phyloP scores from a whole-genome alignment of 2,113 vertebrate species.

The Antennarius striatus region DNA sequence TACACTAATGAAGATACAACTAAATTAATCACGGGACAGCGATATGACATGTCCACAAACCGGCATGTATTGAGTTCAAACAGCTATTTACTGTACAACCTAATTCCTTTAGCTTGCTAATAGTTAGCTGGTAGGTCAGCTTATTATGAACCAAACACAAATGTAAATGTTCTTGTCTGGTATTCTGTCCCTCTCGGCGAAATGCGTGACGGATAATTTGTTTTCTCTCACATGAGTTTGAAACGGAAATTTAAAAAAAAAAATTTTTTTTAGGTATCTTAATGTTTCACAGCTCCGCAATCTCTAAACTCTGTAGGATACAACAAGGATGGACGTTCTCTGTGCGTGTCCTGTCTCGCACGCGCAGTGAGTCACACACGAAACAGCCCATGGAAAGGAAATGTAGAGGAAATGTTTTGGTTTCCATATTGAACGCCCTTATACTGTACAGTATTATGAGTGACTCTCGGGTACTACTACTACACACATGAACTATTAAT shows the following conservation, averaged over 20 bases:
- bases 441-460: too few relatives aligned
- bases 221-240: neutral
- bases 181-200: conserved; percentile 79
- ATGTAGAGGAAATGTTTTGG: too few relatives aligned
- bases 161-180: conserved; percentile 32
- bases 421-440: too few relatives aligned
- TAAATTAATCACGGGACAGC: neutral
- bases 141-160: conserved; percentile 54
- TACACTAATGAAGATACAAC: neutral
- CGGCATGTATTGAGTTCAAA: rapidly evolving
- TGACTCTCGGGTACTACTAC: too few relatives aligned
- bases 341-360: conserved; percentile 52
- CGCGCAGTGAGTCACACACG: conserved; percentile 22
- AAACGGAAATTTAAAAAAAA: neutral
- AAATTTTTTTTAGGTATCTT: rapidly evolving
- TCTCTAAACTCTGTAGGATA: neutral
- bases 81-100: rapidly evolving
- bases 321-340: conserved; percentile 25
- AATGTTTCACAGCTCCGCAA: neutral
- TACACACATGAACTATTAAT: too few relatives aligned
- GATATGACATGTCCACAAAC: too few relatives aligned
- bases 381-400: neutral
- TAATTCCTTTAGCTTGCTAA: neutral
- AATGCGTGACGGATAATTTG: conserved; percentile 84
- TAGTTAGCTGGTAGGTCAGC: conserved; percentile 16